phyloP scores from a whole-genome alignment of 2,797 vertebrate genomes.

The Hafferia zeledoni region DNA sequence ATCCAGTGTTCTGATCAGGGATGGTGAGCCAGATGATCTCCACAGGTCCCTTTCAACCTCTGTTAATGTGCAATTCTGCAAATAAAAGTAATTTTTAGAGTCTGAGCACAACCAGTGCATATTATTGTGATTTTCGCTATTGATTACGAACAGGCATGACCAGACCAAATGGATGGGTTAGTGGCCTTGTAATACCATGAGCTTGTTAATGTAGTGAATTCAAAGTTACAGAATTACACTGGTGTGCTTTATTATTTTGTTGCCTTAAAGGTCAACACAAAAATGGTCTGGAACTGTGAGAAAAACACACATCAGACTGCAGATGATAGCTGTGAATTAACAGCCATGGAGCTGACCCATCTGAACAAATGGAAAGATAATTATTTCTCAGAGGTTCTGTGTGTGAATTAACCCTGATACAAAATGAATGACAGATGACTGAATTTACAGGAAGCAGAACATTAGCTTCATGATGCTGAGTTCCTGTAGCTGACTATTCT shows the following conservation, averaged over 20 bases:
- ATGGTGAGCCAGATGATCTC: background rate
- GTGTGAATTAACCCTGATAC: background rate
- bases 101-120: background rate
- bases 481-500: background rate
- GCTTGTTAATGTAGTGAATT: background rate
- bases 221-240: background rate
- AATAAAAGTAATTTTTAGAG: background rate
- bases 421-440: background rate
- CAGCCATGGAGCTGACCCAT: background rate
- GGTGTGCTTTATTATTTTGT: background rate
- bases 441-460: background rate
- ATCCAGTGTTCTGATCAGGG: background rate
- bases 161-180: background rate
- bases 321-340: background rate
- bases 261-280: conserved; percentile 30
- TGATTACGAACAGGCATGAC: background rate
- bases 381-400: conserved; percentile 8
- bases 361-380: conserved; percentile 13
- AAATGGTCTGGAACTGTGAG: background rate
- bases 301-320: background rate
- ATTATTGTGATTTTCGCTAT: background rate
- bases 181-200: background rate
- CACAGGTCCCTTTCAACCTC: background rate
- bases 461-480: background rate
- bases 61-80: background rate